phyloP scores from a whole-genome alignment of 2,113 vertebrate species.

The Entomyzon cyanotis region DNA sequence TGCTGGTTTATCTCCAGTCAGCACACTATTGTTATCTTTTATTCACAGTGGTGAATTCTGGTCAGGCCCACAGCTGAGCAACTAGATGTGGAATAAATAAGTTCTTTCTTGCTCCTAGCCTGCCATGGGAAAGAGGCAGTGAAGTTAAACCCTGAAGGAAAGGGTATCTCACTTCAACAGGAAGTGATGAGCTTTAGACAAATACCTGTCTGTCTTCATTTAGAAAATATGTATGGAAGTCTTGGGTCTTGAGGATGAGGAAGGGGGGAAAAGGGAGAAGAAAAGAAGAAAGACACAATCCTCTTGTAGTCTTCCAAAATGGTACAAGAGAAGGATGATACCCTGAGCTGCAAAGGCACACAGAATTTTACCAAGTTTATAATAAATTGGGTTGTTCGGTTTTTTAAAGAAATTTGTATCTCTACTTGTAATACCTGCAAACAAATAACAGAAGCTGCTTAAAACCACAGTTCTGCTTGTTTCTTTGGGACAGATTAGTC shows the following conservation, averaged over 20 bases:
- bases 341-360: not conserved
- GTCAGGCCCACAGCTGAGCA: not conserved
- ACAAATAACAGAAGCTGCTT: not conserved
- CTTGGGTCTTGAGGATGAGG: not conserved
- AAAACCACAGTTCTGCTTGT: not conserved
- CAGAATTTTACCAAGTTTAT: not conserved
- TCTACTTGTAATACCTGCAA: not conserved
- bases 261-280: not conserved
- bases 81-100: not conserved
- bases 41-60: not conserved
- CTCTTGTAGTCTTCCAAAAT: not conserved
- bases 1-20: not conserved
- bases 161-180: not conserved
- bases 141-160: not conserved
- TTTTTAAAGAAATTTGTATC: not conserved
- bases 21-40: not conserved
- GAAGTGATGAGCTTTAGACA: not conserved
- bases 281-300: not conserved
- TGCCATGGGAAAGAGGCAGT: not conserved
- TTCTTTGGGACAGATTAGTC: not conserved
- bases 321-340: not conserved
- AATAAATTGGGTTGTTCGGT: fast-evolving
- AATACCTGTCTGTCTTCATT: not conserved
- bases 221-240: not conserved
- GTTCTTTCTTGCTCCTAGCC: not conserved